Evolutionary conservation across 2,888 invertebrate species (phyloP).

Genomic region (Pelosia muscerda): DNA sequence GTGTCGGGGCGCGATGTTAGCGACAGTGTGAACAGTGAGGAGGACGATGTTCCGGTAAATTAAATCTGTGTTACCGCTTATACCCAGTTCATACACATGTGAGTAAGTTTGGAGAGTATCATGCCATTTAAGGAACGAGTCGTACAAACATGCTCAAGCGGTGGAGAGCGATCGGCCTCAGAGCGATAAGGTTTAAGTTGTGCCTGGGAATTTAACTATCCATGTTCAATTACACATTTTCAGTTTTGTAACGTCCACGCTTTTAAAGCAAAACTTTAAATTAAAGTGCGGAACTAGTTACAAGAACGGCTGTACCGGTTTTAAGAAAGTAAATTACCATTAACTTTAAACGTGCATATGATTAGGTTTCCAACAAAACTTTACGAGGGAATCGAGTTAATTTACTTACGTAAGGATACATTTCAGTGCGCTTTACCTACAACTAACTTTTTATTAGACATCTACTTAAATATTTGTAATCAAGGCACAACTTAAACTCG

Average conservation of each 20-base stretch:
- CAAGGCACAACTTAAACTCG: slow-evolving; percentile 78
- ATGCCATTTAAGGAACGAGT: slow-evolving; percentile 81
- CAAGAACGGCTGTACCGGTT: slow-evolving; percentile 54
- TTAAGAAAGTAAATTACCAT: slow-evolving; percentile 67
- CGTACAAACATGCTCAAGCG: slow-evolving; percentile 84
- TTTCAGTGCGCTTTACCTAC: slow-evolving; percentile 42
- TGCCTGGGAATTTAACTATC: slow-evolving; percentile 60
- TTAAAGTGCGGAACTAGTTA: slow-evolving; percentile 62
- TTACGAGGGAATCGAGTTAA: slow-evolving; percentile 55
- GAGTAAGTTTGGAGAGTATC: slow-evolving; percentile 78
- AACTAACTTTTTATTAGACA: slow-evolving; percentile 34
- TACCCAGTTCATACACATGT: slow-evolving; percentile 78
- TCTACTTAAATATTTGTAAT: slow-evolving; percentile 31
- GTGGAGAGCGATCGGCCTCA: slow-evolving; percentile 82
- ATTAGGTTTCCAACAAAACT: slow-evolving; percentile 64
- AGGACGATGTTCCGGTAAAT: slow-evolving; percentile 72
- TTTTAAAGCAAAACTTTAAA: slow-evolving; percentile 67
- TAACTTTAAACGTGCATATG: slow-evolving; percentile 66
- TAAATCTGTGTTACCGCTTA: slow-evolving; percentile 77
- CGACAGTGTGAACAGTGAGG: slow-evolving; percentile 78
- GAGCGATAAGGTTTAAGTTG: slow-evolving; percentile 75
- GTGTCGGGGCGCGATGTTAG: slow-evolving; percentile 74
- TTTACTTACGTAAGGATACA: slow-evolving; percentile 54
- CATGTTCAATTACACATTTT: slow-evolving; percentile 41
- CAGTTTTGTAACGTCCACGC: slow-evolving; percentile 56